phyloP scores from a whole-genome alignment of 2,113 vertebrate genomes.

The Pholis gunnellus region DNA sequence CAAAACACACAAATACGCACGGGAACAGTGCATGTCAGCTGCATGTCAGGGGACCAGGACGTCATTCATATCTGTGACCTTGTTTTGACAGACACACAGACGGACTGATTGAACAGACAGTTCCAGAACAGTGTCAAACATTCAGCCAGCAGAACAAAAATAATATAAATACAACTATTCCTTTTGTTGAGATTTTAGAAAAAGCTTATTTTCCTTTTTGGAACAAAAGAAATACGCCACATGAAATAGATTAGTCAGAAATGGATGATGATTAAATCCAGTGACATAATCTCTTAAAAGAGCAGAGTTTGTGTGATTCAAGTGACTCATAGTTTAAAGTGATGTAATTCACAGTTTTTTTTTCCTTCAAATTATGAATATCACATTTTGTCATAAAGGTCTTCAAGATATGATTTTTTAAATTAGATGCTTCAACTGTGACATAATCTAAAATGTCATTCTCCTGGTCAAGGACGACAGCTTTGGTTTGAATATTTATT shows the following conservation, averaged over 20 bases:
- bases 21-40: slow-evolving; percentile 2
- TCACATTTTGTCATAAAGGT: no score
- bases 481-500: neutral
- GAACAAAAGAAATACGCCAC: neutral
- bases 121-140: neutral
- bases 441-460: neutral
- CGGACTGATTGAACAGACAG: neutral
- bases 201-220: neutral
- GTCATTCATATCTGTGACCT: slow-evolving; percentile 32
- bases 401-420: neutral
- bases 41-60: slow-evolving; percentile 24
- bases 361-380: no score
- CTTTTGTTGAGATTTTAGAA: neutral
- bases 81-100: slow-evolving; percentile 7
- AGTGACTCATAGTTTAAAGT: neutral
- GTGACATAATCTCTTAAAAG: neutral
- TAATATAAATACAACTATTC: neutral
- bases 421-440: neutral
- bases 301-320: neutral
- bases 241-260: neutral
- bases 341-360: neutral
- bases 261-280: neutral
- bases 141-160: neutral
- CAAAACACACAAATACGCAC: slow-evolving; percentile 32
- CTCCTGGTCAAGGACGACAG: neutral